Evolutionary conservation across 1,140 invertebrate species (phyloP).

Genomic region (Archegozetes longisetosus): DNA sequence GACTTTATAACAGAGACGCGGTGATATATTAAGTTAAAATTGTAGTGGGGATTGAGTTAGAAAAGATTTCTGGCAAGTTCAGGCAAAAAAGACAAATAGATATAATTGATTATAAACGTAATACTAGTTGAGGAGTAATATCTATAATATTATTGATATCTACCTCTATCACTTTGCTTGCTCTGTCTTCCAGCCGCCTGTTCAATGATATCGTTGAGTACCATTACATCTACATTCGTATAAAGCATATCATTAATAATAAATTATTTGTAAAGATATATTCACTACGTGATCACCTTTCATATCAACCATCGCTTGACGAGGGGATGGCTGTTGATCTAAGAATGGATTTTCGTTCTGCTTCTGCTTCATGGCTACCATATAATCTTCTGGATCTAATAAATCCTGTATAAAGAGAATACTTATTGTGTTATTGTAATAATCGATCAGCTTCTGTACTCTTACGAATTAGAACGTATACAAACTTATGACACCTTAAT

Average conservation of each 20-base stretch:
- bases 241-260: slow-evolving; percentile 12
- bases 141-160: slow-evolving; percentile 2
- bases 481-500: too few relatives aligned
- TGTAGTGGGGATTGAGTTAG: too few relatives aligned
- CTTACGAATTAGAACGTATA: too few relatives aligned
- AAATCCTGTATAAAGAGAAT: slow-evolving; percentile 5
- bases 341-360: slow-evolving; percentile 79
- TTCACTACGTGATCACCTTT: slow-evolving; percentile 49
- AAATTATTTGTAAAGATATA: neutral
- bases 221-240: slow-evolving; percentile 74
- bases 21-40: too few relatives aligned
- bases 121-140: too few relatives aligned
- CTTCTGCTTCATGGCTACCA: slow-evolving; percentile 59
- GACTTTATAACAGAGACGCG: too few relatives aligned
- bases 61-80: too few relatives aligned
- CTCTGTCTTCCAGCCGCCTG: slow-evolving; percentile 65
- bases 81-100: too few relatives aligned
- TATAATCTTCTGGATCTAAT: slow-evolving; percentile 49
- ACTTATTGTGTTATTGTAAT: neutral
- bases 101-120: too few relatives aligned
- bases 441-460: too few relatives aligned
- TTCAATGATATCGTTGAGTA: slow-evolving; percentile 90
- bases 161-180: slow-evolving; percentile 58
- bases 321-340: slow-evolving; percentile 50
- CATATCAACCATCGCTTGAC: slow-evolving; percentile 77